phyloP scores from a whole-genome alignment of 2,113 vertebrate species.

The Pycnonotus jocosus region DNA sequence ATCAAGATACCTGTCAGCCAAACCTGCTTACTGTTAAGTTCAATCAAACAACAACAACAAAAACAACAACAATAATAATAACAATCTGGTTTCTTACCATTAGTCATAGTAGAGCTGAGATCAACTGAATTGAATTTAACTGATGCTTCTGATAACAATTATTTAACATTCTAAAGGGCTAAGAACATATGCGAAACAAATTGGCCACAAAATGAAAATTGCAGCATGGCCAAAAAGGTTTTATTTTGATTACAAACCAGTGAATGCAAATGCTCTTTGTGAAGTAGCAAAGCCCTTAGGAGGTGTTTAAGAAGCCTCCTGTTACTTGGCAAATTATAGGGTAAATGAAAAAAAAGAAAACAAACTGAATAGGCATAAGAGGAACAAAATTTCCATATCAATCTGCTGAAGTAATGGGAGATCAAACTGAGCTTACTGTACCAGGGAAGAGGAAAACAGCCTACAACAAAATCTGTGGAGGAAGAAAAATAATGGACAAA shows the following conservation, averaged over 20 bases:
- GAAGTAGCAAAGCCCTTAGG: neutral
- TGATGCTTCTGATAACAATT: neutral
- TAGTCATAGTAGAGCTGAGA: neutral
- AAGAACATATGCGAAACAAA: conserved; percentile 27
- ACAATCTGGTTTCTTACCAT: neutral
- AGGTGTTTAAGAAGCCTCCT: neutral
- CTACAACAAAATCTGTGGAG: neutral
- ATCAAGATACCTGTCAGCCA: neutral
- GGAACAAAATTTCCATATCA: neutral
- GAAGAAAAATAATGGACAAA: neutral
- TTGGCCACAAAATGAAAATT: conserved; percentile 40
- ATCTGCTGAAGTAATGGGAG: neutral
- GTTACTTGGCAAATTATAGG: neutral
- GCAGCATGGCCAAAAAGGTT: neutral
- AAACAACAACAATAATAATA: neutral
- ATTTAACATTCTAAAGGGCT: neutral
- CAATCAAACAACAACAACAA: neutral
- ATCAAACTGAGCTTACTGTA: neutral
- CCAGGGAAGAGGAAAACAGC: neutral
- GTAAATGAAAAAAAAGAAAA: neutral
- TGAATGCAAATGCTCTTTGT: neutral
- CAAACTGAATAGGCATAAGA: neutral
- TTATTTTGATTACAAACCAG: neutral
- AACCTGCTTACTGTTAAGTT: neutral
- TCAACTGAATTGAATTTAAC: neutral